Evolutionary conservation across 92 coral and sea anemone genomes (phyloP), one percentile per base, ranked within the genome.

Genomic region (Umimayanthus chanpuru): DNA sequence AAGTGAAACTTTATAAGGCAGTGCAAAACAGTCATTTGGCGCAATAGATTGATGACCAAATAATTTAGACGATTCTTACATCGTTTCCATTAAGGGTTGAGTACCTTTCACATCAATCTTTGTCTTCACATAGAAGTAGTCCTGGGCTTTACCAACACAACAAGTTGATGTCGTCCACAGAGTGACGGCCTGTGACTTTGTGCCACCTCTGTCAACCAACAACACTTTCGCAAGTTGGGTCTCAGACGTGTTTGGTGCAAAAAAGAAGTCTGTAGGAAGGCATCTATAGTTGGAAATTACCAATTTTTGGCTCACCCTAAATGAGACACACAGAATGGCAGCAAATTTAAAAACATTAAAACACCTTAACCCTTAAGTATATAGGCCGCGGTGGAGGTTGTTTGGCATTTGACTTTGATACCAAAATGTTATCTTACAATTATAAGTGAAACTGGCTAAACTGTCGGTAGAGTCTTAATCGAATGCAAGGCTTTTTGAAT

Each of bases 221-320:
- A 83, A 21, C 36, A 83, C 66, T 29, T 83, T 83, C 18, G 87
- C 64, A 3, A 66, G 72, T 6, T 36, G 40, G 12, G 61, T 16
- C 43, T 72, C 77, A 15, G 87, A 83, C 26, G 87, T 70, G 44
- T 83, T 83, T 14, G 87, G 47, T 14, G 87, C 87, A 4, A 83
- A 70, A 50, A 83, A 83, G 78, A 83, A 83, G 41, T 83, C 87
- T 26, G 41, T 47, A 1, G 87, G 87, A 25, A 70, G 58, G 79
- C 87, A 83, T 36, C 61, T 83, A 49, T 11, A 70, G 77, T 30
- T 83, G 77, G 66, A 6, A 16, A 66, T 43, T 56, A 36, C 71
- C 15, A 83, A 49, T 44, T 26, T 25, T 44, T 50, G 87, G 47
- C 87, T 83, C 44, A 83, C 64, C 78, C 87, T 83, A 72, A 9